Percentiles rank a stretch among this genome's conserved stretches.
These are phyloP conservation scores for Drosophila macrothrix DNA, from an alignment of 2,888 invertebrate genomes.

Conservation along the genomic window DNA sequence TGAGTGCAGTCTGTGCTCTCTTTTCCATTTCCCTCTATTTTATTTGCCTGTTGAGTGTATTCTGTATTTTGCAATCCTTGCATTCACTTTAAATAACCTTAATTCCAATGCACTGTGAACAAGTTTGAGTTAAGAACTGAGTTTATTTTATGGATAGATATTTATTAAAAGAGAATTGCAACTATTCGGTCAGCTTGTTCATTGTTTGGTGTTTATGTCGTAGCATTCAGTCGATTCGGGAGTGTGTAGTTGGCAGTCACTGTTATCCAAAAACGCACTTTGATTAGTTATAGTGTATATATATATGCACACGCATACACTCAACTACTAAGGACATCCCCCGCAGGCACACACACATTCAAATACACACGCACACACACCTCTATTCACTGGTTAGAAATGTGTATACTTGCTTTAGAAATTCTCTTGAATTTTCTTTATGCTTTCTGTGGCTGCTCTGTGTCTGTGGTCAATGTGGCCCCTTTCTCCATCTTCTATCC, in stretches of 20 bases:
- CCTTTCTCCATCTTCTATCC: background rate
- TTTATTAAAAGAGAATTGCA: background rate
- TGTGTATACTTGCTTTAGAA: slow-evolving; percentile 21
- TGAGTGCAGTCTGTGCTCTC: background rate
- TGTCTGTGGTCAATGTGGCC: slow-evolving; percentile 32
- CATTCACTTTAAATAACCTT: background rate
- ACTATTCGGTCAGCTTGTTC: background rate
- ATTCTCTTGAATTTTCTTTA: slow-evolving; percentile 34
- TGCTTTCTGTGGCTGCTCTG: slow-evolving; percentile 37
- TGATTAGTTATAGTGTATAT: slow-evolving; percentile 18
- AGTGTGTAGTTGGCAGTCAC: background rate
- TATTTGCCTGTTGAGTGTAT: background rate
- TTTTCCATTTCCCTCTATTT: background rate
- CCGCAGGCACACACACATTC: background rate
- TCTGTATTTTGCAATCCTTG: background rate
- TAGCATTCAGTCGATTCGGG: background rate
- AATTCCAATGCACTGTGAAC: background rate
- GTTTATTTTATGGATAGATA: background rate
- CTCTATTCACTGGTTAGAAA: slow-evolving; percentile 4
- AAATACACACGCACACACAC: background rate
- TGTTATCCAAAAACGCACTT: background rate
- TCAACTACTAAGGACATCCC: background rate
- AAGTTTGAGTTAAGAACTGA: background rate
- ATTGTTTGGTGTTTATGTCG: background rate
- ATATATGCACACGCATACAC: background rate